phyloP scores from a whole-genome alignment of 2,888 invertebrate genomes.

The Apotomis betuletana region DNA sequence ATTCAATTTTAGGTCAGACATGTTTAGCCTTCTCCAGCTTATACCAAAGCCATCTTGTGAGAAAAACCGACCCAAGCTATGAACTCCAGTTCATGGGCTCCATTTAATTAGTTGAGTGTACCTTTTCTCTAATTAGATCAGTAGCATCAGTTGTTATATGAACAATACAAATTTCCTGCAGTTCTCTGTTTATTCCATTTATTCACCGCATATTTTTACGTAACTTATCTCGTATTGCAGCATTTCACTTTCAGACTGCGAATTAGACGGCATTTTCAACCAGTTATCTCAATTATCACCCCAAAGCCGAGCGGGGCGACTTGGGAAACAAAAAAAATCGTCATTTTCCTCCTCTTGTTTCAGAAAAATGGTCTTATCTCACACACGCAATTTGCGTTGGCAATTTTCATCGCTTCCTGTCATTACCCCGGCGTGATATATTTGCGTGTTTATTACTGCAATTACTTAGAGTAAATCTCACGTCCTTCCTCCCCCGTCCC shows the following conservation, averaged over 20 bases:
- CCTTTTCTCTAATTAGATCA: too few relatives aligned
- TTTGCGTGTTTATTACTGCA: conserved; percentile 84
- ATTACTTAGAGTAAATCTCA: conserved; percentile 85
- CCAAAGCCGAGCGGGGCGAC: conserved; percentile 25
- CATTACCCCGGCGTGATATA: conserved; percentile 83
- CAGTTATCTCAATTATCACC: conserved; percentile 31
- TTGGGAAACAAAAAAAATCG: conserved; percentile 55
- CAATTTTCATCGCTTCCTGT: conserved; percentile 82
- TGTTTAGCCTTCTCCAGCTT: too few relatives aligned
- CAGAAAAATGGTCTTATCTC: conserved; percentile 81
- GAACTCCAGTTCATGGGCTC: too few relatives aligned
- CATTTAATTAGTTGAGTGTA: too few relatives aligned
- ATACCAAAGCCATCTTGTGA: too few relatives aligned
- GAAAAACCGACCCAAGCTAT: too few relatives aligned
- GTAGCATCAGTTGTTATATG: too few relatives aligned
- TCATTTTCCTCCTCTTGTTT: conserved; percentile 55
- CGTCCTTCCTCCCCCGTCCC: conserved; percentile 78
- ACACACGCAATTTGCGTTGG: conserved; percentile 83
- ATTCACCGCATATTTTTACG: not conserved
- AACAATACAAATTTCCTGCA: too few relatives aligned
- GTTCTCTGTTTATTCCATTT: too few relatives aligned
- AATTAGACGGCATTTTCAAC: conserved; percentile 17
- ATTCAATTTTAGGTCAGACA: too few relatives aligned
- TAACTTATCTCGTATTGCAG: not conserved
- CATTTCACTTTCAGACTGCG: conserved; percentile 5